These are phyloP conservation scores for Sialis fuliginosa DNA, from an alignment of 2,888 invertebrate species.

Conservation along the genomic window DNA sequence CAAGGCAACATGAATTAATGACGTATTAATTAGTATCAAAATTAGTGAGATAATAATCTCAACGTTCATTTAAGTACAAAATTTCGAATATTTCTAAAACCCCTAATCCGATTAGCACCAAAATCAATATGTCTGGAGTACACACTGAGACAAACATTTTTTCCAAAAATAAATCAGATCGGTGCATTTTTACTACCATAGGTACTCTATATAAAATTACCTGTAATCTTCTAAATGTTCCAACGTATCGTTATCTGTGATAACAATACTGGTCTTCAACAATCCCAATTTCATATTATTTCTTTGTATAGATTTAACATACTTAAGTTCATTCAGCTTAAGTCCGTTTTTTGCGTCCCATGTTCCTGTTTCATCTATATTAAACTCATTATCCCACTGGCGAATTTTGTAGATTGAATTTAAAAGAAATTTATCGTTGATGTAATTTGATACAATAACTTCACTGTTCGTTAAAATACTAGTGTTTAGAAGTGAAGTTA, in stretches of 20 bases:
- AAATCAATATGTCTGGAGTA: too few species aligned
- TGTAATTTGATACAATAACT: conserved; percentile 24
- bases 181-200: too few species aligned
- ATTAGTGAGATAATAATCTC: too few species aligned
- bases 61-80: too few species aligned
- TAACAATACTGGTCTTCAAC: conserved; percentile 35
- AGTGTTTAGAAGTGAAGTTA: conserved; percentile 5
- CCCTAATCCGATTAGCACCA: too few species aligned
- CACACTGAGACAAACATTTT: too few species aligned
- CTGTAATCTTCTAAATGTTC: conserved; percentile 40
- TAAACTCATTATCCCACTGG: conserved; percentile 9
- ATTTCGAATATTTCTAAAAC: too few species aligned
- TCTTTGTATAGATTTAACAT: conserved; percentile 22
- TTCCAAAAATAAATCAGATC: too few species aligned
- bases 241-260: conserved; percentile 38
- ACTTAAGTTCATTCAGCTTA: conserved; percentile 9
- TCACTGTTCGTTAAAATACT: conserved; percentile 31
- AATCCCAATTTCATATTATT: conserved; percentile 26
- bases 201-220: conserved; percentile 16
- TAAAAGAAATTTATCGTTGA: conserved; percentile 13
- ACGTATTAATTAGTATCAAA: too few species aligned
- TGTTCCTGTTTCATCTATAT: conserved; percentile 15
- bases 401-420: conserved; percentile 15
- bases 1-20: too few species aligned
- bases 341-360: conserved; percentile 12